Evolutionary conservation across 2,113 vertebrate genomes (phyloP).

Genomic region (Saguinus midas): DNA sequence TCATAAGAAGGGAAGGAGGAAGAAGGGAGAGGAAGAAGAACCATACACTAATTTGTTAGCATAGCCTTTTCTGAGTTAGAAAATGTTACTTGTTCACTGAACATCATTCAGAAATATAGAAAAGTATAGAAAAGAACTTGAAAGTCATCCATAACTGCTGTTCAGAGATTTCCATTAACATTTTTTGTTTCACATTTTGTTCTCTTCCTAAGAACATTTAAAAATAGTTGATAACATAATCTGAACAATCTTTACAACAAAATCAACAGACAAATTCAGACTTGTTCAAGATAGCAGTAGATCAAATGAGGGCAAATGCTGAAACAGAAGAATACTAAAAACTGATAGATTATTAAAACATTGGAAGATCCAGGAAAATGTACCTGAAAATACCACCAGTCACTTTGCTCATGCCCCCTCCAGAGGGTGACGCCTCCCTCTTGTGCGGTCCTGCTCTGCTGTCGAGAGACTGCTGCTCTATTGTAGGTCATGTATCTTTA

Average conservation of each 20-base stretch:
- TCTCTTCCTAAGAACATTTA: not conserved
- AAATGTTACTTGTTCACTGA: not conserved
- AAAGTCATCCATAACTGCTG: not conserved
- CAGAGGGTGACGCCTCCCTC: too few relatives aligned
- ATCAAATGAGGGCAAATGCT: not conserved
- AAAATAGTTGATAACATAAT: slow-evolving; percentile 11
- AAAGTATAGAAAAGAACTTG: not conserved
- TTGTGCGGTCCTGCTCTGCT: too few relatives aligned
- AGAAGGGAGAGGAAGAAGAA: not conserved
- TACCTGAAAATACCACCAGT: not conserved
- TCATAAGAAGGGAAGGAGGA: not conserved
- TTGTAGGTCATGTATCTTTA: not conserved
- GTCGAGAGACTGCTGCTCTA: too few relatives aligned
- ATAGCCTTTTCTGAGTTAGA: not conserved
- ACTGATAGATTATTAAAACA: not conserved
- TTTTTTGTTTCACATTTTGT: not conserved
- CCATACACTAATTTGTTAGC: not conserved
- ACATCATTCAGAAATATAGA: not conserved
- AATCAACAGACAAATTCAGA: not conserved
- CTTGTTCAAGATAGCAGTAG: not conserved
- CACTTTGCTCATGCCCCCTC: not conserved
- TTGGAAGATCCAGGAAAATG: not conserved
- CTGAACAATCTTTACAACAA: not conserved
- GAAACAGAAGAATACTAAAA: not conserved
- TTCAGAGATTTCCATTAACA: not conserved